phyloP scores from a whole-genome alignment of 2,888 invertebrate genomes.

The Drosophila borborema region DNA sequence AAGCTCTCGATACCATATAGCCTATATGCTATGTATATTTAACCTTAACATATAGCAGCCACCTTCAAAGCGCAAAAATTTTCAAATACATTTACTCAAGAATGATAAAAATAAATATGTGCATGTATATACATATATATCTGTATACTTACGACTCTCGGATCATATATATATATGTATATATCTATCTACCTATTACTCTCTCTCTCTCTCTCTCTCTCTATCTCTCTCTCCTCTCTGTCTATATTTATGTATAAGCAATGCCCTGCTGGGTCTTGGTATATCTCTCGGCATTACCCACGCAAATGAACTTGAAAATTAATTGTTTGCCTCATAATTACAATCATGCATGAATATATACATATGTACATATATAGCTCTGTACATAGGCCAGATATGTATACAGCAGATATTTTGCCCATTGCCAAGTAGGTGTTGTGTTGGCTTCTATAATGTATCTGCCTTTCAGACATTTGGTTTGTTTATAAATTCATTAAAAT shows the following conservation, averaged over 20 bases:
- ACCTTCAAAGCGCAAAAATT: constrained; percentile 66
- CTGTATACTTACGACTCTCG: constrained; percentile 9
- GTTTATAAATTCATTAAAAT: constrained; percentile 72
- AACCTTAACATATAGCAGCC: constrained; percentile 80
- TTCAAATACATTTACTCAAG: constrained; percentile 67
- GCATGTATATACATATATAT: constrained; percentile 35
- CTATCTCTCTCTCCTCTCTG: not conserved
- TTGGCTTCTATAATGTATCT: constrained; percentile 64
- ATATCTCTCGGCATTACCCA: constrained; percentile 50
- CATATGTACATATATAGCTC: not conserved
- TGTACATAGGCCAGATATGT: constrained; percentile 23
- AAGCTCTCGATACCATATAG: constrained; percentile 55
- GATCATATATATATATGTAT: constrained; percentile 36
- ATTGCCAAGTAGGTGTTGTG: constrained; percentile 67
- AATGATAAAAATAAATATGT: constrained; percentile 79
- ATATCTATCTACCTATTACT: not conserved
- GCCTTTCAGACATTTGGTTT: constrained; percentile 53
- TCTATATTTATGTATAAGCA: constrained; percentile 16
- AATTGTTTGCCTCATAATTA: constrained; percentile 68
- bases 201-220: not conserved
- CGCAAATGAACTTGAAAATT: constrained; percentile 77
- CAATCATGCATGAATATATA: constrained; percentile 32
- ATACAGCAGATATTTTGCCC: constrained; percentile 38
- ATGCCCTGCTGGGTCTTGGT: constrained; percentile 56
- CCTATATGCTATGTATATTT: constrained; percentile 63